Percentiles rank a stretch among this genome's conserved stretches.
Evolutionary conservation across 2,888 invertebrate genomes (phyloP).

Genomic region (Labia minor): DNA sequence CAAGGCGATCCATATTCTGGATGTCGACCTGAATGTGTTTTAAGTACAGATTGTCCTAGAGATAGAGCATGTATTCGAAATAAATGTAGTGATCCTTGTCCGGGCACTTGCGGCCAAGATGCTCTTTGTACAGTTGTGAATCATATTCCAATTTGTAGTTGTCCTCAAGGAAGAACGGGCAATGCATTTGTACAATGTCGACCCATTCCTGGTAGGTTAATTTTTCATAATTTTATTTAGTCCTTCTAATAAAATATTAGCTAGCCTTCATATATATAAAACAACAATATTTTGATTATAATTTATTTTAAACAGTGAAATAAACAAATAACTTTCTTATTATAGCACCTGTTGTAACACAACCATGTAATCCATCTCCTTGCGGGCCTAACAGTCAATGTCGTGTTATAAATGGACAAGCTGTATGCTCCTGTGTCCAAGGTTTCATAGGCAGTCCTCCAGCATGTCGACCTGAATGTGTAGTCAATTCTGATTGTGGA

Average conservation of each 20-base stretch:
- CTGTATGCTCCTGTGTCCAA: slow-evolving; percentile 46
- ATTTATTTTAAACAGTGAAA: too few relatives aligned
- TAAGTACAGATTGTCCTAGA: slow-evolving; percentile 53
- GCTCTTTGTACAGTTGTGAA: slow-evolving; percentile 62
- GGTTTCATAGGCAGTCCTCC: slow-evolving; percentile 47
- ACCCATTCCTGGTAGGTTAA: slow-evolving; percentile 33
- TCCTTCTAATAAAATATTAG: not conserved
- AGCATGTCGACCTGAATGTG: slow-evolving; percentile 47
- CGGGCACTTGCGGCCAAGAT: slow-evolving; percentile 56
- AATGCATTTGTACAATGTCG: slow-evolving; percentile 56
- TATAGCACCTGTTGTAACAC: slow-evolving; percentile 20
- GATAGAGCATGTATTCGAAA: slow-evolving; percentile 54
- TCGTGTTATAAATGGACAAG: slow-evolving; percentile 41
- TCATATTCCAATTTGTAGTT: slow-evolving; percentile 60
- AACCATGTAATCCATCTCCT: slow-evolving; percentile 30
- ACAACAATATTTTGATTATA: too few relatives aligned
- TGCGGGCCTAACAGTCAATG: slow-evolving; percentile 48
- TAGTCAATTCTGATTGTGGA: slow-evolving; percentile 46
- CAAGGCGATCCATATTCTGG: slow-evolving; percentile 59
- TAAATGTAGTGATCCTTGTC: slow-evolving; percentile 60
- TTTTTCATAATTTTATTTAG: not conserved
- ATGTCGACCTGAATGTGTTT: slow-evolving; percentile 59
- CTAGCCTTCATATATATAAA: too few relatives aligned
- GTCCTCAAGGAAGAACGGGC: slow-evolving; percentile 46
- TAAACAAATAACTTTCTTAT: too few relatives aligned